Evolutionary conservation across 1,140 invertebrate species (phyloP), one percentile per base, ranked within the genome.

Genomic region (Drosophila setifemur): DNA sequence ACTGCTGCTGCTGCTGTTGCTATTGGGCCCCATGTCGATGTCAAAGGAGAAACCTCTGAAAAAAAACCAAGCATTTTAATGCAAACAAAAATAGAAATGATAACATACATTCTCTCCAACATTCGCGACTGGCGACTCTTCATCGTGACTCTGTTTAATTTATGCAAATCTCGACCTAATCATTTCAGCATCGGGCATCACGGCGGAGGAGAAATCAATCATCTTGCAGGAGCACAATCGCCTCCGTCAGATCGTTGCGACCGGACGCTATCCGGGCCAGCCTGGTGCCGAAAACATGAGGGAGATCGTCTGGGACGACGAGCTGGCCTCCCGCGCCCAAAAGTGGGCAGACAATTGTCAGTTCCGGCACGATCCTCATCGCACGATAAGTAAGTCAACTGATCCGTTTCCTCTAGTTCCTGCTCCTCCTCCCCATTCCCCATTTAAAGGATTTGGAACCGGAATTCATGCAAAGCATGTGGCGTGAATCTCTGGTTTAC

Each of bases 301-400:
- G 91, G 95, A 96, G 91, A 94, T 97, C 93, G 95, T 94, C 75
- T 97, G 96, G 96, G 96, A 97, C 87, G 95, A 97, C 39, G 95
- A 97, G 88, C 91, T 98, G 55, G 96, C 96, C 8, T 90, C 92
- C 3, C 92, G 94, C 35, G 96, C 96, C 4, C 96, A 97, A 86
- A 92, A 93, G 74, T 97, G 96, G 95, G 94, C 96, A 0, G 93
- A 96, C 61, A 93, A 94, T 42, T 97, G 96, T 85, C 92, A 93
- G 25, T 93, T 95, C 37, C 92, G 92, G 6, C 96, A 97, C 81
- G 96, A 97, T 88, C 91, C 88, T 43, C 89, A 89, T 33, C 91
- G 93, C 79, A 91, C 93, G 78, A 92, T 93, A 71, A 90, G 94
- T 95, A 91, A 93, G 93, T 93, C 33, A 14, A 37, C 33, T 37